Conservation (phyloP, 2,888 invertebrate species). For the Leucoptera coffeella region DNA sequence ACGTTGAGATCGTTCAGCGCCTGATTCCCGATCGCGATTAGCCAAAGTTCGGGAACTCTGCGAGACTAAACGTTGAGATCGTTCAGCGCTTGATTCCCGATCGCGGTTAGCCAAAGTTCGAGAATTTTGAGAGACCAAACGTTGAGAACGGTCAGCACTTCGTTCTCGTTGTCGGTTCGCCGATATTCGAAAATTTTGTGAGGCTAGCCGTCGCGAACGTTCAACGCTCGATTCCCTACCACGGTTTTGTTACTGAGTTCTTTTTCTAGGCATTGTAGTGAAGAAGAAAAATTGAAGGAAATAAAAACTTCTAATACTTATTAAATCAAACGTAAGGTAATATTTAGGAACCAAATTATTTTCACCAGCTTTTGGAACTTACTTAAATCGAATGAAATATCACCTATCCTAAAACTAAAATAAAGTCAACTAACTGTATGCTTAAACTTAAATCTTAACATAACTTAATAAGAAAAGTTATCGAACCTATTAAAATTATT, state of each 20-base stretch:
- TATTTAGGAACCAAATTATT: conserved; percentile 4
- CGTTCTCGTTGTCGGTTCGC: conserved; percentile 5
- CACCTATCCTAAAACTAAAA: too few species aligned
- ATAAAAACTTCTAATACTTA: background rate
- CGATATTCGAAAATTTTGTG: background rate
- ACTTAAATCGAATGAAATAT: background rate
- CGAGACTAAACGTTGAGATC: conserved; percentile 3
- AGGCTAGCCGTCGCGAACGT: conserved; percentile 1
- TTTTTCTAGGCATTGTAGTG: conserved; percentile 7
- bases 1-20: background rate
- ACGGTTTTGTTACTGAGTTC: conserved; percentile 7
- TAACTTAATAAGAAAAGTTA: conserved; percentile 1
- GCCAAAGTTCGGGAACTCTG: background rate
- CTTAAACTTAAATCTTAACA: background rate
- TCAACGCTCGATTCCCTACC: conserved; percentile 7
- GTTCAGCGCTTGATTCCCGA: background rate
- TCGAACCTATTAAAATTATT: background rate
- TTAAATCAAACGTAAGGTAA: conserved; percentile 3
- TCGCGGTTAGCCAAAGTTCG: conserved; percentile 3
- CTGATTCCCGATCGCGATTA: background rate
- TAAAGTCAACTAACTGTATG: conserved; percentile 1
- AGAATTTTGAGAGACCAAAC: conserved; percentile 6
- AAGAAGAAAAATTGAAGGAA: conserved; percentile 2
- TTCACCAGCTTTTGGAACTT: background rate
- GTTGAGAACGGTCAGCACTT: conserved; percentile 7